A percentile compares a stretch with the other conserved stretches of the same genome.
Evolutionary conservation across 2,797 vertebrate genomes (phyloP).

Genomic region (Zenarchopterus dispar): DNA sequence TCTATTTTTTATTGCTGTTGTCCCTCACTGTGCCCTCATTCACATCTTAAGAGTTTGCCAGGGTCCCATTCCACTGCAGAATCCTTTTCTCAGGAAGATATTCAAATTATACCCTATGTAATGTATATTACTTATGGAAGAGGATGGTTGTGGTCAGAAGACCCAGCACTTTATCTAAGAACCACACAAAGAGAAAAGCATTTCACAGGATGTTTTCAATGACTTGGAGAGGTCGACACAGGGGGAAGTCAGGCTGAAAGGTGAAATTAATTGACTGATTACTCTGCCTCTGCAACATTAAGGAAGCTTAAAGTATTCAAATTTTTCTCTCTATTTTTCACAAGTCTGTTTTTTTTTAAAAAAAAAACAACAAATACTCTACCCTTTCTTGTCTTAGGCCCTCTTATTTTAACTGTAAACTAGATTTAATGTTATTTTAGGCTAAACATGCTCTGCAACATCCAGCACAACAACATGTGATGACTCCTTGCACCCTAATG

Average conservation of each 20-base stretch:
- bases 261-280: constrained; percentile 42
- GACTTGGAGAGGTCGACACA: constrained; percentile 29
- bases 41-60: constrained; percentile 28
- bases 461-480: constrained; percentile 18
- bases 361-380: too few relatives aligned
- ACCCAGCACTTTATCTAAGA: constrained; percentile 48
- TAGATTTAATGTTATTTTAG: too few relatives aligned
- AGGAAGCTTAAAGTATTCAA: constrained; percentile 5
- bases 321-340: constrained; percentile 5
- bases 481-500: constrained; percentile 38
- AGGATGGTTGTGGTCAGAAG: constrained; percentile 26
- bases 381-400: too few relatives aligned
- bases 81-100: constrained; percentile 42
- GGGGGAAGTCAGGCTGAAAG: constrained; percentile 24
- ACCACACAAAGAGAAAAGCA: constrained; percentile 53
- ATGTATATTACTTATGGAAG: constrained; percentile 33
- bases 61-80: constrained; percentile 31
- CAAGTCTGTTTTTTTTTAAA: not conserved
- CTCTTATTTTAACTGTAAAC: too few relatives aligned
- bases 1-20: constrained; percentile 36
- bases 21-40: constrained; percentile 31
- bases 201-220: constrained; percentile 24
- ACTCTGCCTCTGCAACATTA: not conserved
- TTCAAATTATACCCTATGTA: constrained; percentile 49
- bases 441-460: constrained; percentile 32